These are phyloP conservation scores for Mormoops blainvillei DNA, from an alignment of 2,113 vertebrate species.

Conservation along the genomic window DNA sequence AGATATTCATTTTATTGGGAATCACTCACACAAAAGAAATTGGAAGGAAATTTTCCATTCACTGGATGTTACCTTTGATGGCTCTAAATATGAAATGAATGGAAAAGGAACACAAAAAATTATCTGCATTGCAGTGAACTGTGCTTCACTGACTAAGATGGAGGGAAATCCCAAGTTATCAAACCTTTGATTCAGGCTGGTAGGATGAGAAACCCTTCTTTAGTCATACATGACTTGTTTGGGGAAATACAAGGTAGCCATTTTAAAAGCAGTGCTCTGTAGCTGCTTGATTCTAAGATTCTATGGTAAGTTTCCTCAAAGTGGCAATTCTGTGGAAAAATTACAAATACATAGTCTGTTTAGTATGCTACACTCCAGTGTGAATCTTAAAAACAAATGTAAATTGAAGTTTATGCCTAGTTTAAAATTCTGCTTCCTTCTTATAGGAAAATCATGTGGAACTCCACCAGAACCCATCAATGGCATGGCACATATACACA, in stretches of 20 bases:
- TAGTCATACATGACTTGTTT: neutral
- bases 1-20: neutral
- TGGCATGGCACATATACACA: neutral
- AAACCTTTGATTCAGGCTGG: neutral
- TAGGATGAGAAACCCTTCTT: neutral
- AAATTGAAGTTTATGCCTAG: neutral
- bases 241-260: neutral
- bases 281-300: neutral
- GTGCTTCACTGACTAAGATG: neutral
- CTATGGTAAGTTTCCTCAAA: neutral
- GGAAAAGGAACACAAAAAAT: neutral
- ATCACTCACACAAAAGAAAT: neutral
- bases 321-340: neutral
- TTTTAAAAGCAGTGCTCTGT: neutral
- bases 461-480: neutral
- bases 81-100: neutral
- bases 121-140: neutral
- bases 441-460: conserved; percentile 22
- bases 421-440: neutral
- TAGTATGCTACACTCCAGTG: neutral
- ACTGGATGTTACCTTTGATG: neutral
- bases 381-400: neutral
- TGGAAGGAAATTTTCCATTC: neutral
- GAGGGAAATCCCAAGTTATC: neutral
- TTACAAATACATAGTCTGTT: neutral